Conservation (phyloP, 2,888 invertebrate genomes). For the Cheilosia variabilis region DNA sequence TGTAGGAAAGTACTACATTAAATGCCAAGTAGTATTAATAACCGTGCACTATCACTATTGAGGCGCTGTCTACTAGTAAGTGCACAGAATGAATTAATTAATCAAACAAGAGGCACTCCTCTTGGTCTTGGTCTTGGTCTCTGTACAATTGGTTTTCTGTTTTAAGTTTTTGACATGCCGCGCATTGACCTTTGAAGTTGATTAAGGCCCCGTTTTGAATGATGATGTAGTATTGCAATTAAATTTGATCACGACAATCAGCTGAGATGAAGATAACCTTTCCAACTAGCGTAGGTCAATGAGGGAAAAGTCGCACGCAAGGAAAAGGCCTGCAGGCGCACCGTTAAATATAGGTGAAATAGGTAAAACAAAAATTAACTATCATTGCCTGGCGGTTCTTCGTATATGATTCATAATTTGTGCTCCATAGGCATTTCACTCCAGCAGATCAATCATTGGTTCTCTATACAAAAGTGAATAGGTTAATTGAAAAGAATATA, state of each 20-base stretch:
- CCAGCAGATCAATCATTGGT: conserved; percentile 34
- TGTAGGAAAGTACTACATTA: conserved; percentile 56
- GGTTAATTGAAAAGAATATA: too few relatives aligned
- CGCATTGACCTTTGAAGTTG: conserved; percentile 54
- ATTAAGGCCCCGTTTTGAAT: conserved; percentile 22
- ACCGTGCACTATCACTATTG: conserved; percentile 27
- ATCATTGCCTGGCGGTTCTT: neutral
- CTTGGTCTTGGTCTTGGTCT: conserved; percentile 6
- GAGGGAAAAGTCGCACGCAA: conserved; percentile 48
- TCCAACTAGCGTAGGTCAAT: conserved; percentile 39
- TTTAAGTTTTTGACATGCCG: conserved; percentile 31
- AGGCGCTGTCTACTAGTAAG: conserved; percentile 37
- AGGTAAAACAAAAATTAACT: too few relatives aligned
- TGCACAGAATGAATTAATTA: conserved; percentile 64
- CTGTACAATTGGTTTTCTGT: neutral
- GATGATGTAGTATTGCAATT: conserved; percentile 57
- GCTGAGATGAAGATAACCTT: conserved; percentile 55
- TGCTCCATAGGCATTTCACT: conserved; percentile 30
- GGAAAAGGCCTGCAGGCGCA: conserved; percentile 29
- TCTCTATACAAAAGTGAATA: neutral
- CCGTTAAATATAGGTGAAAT: neutral
- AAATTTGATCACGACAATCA: conserved; percentile 59
- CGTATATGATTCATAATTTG: conserved; percentile 54
- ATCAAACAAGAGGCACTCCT: conserved; percentile 23
- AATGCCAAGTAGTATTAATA: conserved; percentile 53